Percentiles rank a stretch among this genome's conserved stretches.
Conservation (phyloP, 2,113 vertebrate genomes). For the Phycodurus eques region DNA sequence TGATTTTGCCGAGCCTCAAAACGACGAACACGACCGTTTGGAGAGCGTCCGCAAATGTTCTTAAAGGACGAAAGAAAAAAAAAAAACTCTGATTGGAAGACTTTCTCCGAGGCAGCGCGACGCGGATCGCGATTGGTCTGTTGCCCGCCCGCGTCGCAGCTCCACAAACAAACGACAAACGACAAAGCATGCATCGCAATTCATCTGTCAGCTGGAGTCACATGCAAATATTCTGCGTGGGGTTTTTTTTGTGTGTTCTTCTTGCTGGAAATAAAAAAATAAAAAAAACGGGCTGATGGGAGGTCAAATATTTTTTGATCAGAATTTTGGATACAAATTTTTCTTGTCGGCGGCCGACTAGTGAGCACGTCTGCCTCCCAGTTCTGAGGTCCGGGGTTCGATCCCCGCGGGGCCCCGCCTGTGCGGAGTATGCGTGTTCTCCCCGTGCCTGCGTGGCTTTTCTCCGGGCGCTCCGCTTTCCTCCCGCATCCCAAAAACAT, state of each 20-base stretch:
- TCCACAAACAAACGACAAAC: not conserved
- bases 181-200: conserved; percentile 13
- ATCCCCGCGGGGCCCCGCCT: no score
- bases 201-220: not conserved
- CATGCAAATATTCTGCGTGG: conserved; percentile 12
- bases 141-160: not conserved
- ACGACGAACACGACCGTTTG: not conserved
- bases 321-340: not conserved
- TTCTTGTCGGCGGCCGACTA: no score
- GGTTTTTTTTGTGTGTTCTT: no score
- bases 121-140: conserved; percentile 1
- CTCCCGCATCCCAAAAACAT: no score
- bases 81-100: conserved; percentile 69
- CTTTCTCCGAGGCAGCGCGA: conserved; percentile 58
- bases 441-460: no score
- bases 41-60: not conserved
- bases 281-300: conserved; percentile 17
- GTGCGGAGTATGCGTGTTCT: no score
- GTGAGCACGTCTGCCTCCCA: no score
- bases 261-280: not conserved
- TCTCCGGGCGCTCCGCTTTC: no score
- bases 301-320: conserved; percentile 4
- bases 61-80: not conserved
- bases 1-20: not conserved
- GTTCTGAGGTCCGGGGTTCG: no score